A percentile compares a stretch with the other conserved stretches of the same genome.
Conservation (phyloP, 2,888 invertebrate species). For the Dione juno region DNA sequence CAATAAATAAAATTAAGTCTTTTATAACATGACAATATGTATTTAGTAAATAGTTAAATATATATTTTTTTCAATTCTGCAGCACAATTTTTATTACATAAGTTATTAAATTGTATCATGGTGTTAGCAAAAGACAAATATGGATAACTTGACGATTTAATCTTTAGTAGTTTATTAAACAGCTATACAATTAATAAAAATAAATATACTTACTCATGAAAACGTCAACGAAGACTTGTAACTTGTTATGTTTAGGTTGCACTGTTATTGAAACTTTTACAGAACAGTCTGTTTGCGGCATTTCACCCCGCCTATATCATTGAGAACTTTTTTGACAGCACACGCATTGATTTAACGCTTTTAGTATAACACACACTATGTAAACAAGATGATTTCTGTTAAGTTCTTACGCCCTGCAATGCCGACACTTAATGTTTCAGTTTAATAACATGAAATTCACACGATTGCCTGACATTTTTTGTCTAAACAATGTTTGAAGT, state of each 20-base stretch:
- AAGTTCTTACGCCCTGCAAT: neutral
- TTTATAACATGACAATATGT: too few species aligned
- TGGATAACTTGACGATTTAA: too few species aligned
- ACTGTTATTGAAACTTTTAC: conserved; percentile 78
- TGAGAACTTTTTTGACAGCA: conserved; percentile 53
- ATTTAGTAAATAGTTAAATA: neutral
- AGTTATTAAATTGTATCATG: too few species aligned
- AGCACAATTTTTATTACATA: too few species aligned
- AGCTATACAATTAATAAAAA: too few species aligned
- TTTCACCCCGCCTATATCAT: conserved; percentile 73
- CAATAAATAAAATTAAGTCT: neutral
- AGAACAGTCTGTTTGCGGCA: conserved; percentile 80
- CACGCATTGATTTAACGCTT: conserved; percentile 46
- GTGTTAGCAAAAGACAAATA: too few species aligned
- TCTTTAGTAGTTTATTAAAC: too few species aligned
- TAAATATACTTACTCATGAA: conserved; percentile 76
- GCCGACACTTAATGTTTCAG: neutral
- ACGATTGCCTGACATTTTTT: neutral
- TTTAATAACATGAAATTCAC: neutral
- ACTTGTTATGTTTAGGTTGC: conserved; percentile 73
- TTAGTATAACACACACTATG: conserved; percentile 23
- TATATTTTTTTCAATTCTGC: too few species aligned
- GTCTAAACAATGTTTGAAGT: neutral
- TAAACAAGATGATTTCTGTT: neutral
- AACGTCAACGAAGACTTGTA: conserved; percentile 80